A percentile compares a stretch with the other conserved stretches of the same genome.
phyloP scores from a whole-genome alignment of 2,888 invertebrate genomes.

The Nephrotoma guestfalica region DNA sequence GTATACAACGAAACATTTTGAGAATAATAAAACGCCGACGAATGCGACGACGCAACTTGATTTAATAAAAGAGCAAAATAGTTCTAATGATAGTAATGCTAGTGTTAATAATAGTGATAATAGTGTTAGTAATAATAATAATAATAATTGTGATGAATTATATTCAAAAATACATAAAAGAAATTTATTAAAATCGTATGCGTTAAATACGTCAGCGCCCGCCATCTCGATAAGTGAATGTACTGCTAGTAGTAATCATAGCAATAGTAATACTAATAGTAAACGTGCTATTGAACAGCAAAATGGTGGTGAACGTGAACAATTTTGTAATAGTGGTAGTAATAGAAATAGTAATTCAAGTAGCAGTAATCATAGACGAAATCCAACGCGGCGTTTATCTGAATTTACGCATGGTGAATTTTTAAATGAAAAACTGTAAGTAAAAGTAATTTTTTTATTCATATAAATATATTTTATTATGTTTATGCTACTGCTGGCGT shows the following conservation, averaged over 20 bases:
- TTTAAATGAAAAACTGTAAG: slow-evolving; percentile 36
- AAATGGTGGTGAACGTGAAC: not conserved
- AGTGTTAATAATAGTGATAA: not conserved
- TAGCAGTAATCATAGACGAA: not conserved
- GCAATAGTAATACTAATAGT: not conserved
- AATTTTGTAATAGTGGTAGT: not conserved
- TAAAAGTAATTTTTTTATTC: slow-evolving; percentile 21
- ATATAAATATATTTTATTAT: not conserved
- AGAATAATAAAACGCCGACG: not conserved
- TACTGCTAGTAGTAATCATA: not conserved
- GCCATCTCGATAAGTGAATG: not conserved
- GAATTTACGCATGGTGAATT: slow-evolving; percentile 36
- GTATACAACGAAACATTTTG: slow-evolving; percentile 16
- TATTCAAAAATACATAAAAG: slow-evolving; percentile 3
- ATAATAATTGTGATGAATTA: not conserved
- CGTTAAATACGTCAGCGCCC: slow-evolving; percentile 1
- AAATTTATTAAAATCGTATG: not conserved
- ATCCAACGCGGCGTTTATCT: slow-evolving; percentile 29
- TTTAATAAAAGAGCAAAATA: not conserved
- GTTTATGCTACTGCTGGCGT: not conserved
- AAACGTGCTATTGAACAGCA: not conserved
- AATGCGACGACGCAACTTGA: not conserved
- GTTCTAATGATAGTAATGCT: not conserved
- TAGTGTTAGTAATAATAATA: not conserved
- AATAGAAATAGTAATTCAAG: not conserved